phyloP scores from a whole-genome alignment of 2,797 vertebrate species.

The Malurus splendens region DNA sequence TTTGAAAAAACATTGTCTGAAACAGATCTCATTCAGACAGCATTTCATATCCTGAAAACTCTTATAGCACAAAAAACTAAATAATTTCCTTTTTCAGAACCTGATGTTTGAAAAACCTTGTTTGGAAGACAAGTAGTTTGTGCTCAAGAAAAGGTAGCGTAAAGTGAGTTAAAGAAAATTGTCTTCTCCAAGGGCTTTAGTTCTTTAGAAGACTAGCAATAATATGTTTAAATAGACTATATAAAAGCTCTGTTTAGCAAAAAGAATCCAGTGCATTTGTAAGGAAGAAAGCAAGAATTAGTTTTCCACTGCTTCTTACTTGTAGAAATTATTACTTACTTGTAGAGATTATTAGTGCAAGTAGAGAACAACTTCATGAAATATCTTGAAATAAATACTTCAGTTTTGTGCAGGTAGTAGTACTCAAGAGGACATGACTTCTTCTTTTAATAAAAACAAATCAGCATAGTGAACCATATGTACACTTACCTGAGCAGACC shows the following conservation, averaged over 20 bases:
- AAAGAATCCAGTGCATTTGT: background rate
- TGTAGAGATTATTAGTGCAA: background rate
- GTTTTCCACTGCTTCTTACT: background rate
- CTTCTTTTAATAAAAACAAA: background rate
- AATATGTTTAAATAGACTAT: background rate
- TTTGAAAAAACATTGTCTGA: background rate
- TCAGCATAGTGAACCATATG: background rate
- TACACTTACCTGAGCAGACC: background rate
- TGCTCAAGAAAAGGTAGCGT: background rate
- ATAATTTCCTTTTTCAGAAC: background rate
- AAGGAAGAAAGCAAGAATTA: background rate
- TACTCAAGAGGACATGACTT: background rate
- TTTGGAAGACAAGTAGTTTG: background rate
- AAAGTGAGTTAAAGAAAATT: background rate
- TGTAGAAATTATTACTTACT: background rate
- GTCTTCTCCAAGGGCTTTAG: background rate
- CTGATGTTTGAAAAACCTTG: background rate
- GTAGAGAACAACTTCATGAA: background rate
- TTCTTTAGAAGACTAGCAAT: background rate
- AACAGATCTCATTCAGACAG: background rate
- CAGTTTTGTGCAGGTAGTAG: background rate
- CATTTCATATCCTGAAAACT: background rate
- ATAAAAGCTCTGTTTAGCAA: background rate
- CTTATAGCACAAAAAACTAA: background rate
- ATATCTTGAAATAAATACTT: background rate